These are phyloP conservation scores for Drosophila austrosaltans DNA, from an alignment of 2,888 invertebrate species.

Conservation along the genomic window DNA sequence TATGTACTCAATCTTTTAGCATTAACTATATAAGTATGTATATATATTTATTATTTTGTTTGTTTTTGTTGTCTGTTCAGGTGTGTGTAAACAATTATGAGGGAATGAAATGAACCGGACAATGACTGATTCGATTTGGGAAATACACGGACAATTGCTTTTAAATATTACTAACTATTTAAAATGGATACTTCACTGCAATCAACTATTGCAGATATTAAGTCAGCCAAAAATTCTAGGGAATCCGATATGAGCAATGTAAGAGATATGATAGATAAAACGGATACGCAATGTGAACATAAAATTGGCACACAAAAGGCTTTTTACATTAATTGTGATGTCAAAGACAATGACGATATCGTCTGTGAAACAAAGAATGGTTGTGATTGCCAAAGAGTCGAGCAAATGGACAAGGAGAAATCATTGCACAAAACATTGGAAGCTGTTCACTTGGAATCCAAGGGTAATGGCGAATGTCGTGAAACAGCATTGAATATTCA, in stretches of 20 bases:
- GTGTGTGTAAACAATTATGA: slow-evolving; percentile 4
- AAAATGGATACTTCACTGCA: slow-evolving; percentile 4
- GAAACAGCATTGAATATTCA: background rate
- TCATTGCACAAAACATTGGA: slow-evolving; percentile 13
- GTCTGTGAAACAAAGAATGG: background rate
- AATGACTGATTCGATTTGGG: slow-evolving; percentile 3
- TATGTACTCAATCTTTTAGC: background rate
- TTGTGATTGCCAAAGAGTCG: slow-evolving; percentile 13
- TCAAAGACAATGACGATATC: background rate
- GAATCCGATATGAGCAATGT: background rate
- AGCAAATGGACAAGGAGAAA: background rate
- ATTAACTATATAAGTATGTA: background rate
- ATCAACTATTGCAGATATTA: slow-evolving; percentile 1
- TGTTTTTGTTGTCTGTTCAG: background rate
- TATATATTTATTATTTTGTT: background rate
- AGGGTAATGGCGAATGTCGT: background rate
- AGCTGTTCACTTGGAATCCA: slow-evolving; percentile 7
- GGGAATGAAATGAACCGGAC: background rate
- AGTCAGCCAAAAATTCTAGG: background rate
- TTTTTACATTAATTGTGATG: slow-evolving; percentile 6
- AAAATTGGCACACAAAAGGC: slow-evolving; percentile 1
- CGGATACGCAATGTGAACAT: background rate
- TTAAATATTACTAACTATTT: slow-evolving; percentile 3
- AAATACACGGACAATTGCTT: background rate
- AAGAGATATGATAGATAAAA: background rate